These are phyloP conservation scores for Cygnus olor DNA, from an alignment of 2,797 vertebrate genomes.

Conservation along the genomic window DNA sequence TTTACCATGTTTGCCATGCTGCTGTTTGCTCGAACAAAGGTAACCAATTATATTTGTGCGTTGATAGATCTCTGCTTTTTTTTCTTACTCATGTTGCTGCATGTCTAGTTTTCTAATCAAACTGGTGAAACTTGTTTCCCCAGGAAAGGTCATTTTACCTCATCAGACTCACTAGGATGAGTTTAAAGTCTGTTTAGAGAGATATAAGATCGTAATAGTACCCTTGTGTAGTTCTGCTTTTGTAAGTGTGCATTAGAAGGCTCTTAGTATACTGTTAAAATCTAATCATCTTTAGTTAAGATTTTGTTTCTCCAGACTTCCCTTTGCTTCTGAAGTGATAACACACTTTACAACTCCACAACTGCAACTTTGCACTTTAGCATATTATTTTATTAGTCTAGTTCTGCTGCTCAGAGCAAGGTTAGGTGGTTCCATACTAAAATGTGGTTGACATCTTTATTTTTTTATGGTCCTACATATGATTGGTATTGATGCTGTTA, in stretches of 20 bases:
- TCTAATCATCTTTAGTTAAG: not conserved
- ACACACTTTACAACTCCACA: not conserved
- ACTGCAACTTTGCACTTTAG: not conserved
- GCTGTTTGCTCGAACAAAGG: conserved; percentile 89
- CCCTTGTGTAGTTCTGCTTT: not conserved
- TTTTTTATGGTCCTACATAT: not conserved
- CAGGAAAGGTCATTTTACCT: not conserved
- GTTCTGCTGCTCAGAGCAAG: not conserved
- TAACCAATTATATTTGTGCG: conserved; percentile 41
- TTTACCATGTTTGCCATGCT: conserved; percentile 96
- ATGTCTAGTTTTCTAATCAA: not conserved
- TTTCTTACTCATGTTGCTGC: not conserved
- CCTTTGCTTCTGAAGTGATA: not conserved
- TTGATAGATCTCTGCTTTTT: not conserved
- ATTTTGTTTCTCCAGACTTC: not conserved
- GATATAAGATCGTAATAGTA: accelerated
- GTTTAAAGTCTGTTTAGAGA: not conserved
- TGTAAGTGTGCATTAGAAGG: not conserved
- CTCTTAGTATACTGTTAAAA: not conserved
- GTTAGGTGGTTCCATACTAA: not conserved
- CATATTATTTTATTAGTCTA: not conserved
- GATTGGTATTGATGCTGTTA: not conserved
- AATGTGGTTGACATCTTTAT: not conserved
- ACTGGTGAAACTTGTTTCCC: not conserved
- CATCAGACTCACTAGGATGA: not conserved